Evolutionary conservation across 2,113 vertebrate species (phyloP), one percentile per base, ranked within the genome.

Genomic region (Melanostigma gelatinosum): DNA sequence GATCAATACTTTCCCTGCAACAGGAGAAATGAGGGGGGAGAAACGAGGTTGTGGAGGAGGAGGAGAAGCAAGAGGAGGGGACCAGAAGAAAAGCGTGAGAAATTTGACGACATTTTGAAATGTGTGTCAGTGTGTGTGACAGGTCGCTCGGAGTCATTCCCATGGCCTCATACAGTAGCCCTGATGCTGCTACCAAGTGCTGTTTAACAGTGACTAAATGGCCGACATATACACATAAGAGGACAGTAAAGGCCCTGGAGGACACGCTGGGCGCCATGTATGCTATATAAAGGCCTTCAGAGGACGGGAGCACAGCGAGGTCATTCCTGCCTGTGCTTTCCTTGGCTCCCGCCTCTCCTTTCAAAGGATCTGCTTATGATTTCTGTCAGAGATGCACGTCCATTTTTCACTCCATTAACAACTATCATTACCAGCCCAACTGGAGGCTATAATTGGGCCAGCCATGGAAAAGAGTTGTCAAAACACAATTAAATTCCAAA

Each of bases 401-500:
- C 85, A 90, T 93, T 93, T 93, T 94, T 94, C 93, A 94, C 89
- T 93, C 93, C 94, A 92, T 91, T 92, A 93, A 90, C 90, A 94
- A 90, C 93, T 93, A 94, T 92, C 94, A 94, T 94, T 94, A 94
- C 92, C 88, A 91, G 82, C 83, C 89, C 89, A 87, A 92, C 87
- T 91, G 91, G 91, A 94, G 91, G 90, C 93, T 94, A 91, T 93
- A 94, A 94, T 93, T 92, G 94, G 88, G 91, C 90, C 89, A 85
- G 89, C 89, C 86, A 85, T 89, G 87, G 89, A 94, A 94, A 95
- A 93, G 89, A 94, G 92, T 94, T 93, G 92, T 94, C 94, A 94
- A 94, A 95, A 95, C 92, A 95, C 91, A 95, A 95, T 94, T 95
- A 94, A 92, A 91, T 91, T 91, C 89, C 88, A 93, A 91, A 90